Base-by-base conservation (phyloP, 1,140 invertebrate genomes). In the Magallana gigas region DNA sequence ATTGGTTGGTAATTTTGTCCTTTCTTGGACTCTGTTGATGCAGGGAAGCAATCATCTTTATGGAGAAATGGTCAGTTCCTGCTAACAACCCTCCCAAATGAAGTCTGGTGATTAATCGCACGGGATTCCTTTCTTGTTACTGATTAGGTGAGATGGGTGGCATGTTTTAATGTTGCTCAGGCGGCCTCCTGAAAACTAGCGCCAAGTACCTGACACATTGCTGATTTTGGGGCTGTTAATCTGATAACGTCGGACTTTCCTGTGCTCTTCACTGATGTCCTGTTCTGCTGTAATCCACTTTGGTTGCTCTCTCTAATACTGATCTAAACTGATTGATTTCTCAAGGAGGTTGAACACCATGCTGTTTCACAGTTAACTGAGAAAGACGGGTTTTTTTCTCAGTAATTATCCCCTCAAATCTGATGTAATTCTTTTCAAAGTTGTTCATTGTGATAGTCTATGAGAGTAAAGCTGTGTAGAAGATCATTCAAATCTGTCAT, bases 291-390 rank as follows among this genome's bases (percentile, higher is more conserved):
- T 76, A 36, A 76, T 76, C 23, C 12, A 29, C 8, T 76, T 76
- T 76, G 14, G 9, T 11, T 29, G 68, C 68, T 76, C 68, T 76
- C 68, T 76, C 68, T 76, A 36, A 76, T 76, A 76, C 68, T 76
- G 12, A 8, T 76, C 23, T 29, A 29, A 23, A 76, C 36, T 76
- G 18, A 76, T 76, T 76, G 68, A 76, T 76, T 23, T 76, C 29
- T 76, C 23, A 76, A 76, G 68, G 68, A 76, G 68, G 68, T 29
- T 12, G 23, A 12, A 29, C 7, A 23, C 68, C 68, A 18, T 29
- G 68, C 36, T 29, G 12, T 76, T 76, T 76, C 68, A 36, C 68
- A 11, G 68, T 76, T 76, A 76, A 29, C 68, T 3, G 23, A 29
- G 68, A 23, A 76, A 23, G 23, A 23, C 18, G 6, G 36, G 68